Percentiles rank a stretch among this genome's conserved stretches.
Evolutionary conservation across 2,797 vertebrate species (phyloP).

Genomic region (Moxostoma hubbsi): DNA sequence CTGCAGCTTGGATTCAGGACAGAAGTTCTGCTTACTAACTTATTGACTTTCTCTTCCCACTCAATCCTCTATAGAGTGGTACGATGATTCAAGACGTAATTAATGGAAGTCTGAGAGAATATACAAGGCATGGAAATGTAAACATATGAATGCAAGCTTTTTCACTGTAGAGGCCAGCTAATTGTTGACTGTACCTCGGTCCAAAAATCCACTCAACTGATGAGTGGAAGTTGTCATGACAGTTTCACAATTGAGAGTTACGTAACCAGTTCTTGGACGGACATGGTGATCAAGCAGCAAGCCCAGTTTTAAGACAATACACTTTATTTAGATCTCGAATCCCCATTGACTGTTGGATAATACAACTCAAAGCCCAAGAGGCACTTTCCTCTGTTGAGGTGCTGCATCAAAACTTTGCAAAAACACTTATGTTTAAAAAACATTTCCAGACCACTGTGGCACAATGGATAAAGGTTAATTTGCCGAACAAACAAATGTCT

Average conservation of each 20-base stretch:
- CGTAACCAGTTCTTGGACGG: constrained; percentile 20
- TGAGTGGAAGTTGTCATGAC: constrained; percentile 52
- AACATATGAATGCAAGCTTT: neutral
- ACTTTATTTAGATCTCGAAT: constrained; percentile 39
- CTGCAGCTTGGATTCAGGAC: constrained; percentile 30
- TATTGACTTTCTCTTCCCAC: constrained; percentile 5
- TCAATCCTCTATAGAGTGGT: neutral
- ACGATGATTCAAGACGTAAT: neutral
- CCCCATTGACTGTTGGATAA: constrained; percentile 40
- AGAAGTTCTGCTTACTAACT: constrained; percentile 14
- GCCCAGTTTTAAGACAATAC: constrained; percentile 35
- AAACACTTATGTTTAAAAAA: too few species aligned
- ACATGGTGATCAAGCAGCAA: constrained; percentile 22
- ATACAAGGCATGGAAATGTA: neutral
- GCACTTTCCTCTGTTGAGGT: constrained; percentile 1
- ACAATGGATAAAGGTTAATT: neutral
- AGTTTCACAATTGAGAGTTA: constrained; percentile 47
- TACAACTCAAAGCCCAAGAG: constrained; percentile 21
- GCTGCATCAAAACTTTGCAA: too few species aligned
- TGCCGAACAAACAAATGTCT: constrained; percentile 44
- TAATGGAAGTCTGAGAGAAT: neutral
- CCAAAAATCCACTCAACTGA: constrained; percentile 56
- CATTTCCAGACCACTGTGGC: neutral
- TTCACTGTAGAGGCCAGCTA: constrained; percentile 4
- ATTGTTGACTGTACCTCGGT: constrained; percentile 46